A percentile compares a stretch with the other conserved stretches of the same genome.
These are phyloP conservation scores for Phragmatobia fuliginosa DNA, from an alignment of 2,888 invertebrate genomes.

Conservation along the genomic window DNA sequence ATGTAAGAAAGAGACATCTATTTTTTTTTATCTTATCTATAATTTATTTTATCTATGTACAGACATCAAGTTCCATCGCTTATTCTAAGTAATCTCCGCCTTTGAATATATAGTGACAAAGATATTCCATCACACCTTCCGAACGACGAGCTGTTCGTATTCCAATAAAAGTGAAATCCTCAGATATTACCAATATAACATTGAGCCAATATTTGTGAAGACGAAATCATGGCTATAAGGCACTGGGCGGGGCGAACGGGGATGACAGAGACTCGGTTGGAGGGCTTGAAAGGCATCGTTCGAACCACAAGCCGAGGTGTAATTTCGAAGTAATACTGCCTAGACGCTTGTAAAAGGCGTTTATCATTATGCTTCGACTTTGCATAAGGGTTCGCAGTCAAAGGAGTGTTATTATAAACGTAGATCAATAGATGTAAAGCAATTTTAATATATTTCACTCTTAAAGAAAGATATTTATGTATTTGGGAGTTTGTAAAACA, in stretches of 20 bases:
- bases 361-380: conserved; percentile 43
- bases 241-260: conserved; percentile 11
- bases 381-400: conserved; percentile 36
- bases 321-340: conserved; percentile 34
- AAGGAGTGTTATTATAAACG: conserved; percentile 55
- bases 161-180: conserved; percentile 67
- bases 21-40: too few species aligned
- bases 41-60: too few species aligned
- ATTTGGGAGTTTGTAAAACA: background rate
- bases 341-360: conserved; percentile 30
- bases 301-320: conserved; percentile 34
- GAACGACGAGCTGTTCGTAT: conserved; percentile 41
- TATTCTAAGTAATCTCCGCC: background rate
- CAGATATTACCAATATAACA: conserved; percentile 70
- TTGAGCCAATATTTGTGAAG: conserved; percentile 78
- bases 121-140: conserved; percentile 20
- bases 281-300: conserved; percentile 8
- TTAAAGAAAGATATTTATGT: background rate
- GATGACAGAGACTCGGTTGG: background rate
- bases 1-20: background rate
- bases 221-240: conserved; percentile 62
- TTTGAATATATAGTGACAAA: conserved; percentile 14
- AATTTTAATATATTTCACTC: conserved; percentile 8
- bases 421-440: background rate
- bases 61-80: background rate